Percentiles rank a stretch among this genome's conserved stretches.
Conservation (phyloP, 1,140 invertebrate species). For the Plutomurus gul region DNA sequence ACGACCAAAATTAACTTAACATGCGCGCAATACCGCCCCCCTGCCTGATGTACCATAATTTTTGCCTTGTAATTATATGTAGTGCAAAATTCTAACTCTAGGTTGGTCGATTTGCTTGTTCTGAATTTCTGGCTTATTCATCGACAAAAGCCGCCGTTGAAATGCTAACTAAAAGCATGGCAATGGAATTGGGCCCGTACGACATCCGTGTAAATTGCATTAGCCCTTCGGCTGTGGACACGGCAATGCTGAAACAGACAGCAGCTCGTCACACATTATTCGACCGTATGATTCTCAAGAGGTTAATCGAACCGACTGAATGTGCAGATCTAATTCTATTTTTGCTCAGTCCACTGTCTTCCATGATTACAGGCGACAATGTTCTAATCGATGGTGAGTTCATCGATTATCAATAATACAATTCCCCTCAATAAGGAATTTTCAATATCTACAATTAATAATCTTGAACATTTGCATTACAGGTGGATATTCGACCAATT, state of each 20-base stretch:
- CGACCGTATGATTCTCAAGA: neutral
- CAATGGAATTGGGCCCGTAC: slow-evolving; percentile 57
- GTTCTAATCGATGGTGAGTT: neutral
- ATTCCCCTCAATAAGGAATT: no score
- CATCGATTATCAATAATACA: neutral
- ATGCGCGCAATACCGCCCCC: neutral
- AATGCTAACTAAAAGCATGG: slow-evolving; percentile 58
- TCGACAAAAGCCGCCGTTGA: slow-evolving; percentile 59
- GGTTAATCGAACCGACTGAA: neutral
- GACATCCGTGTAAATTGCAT: slow-evolving; percentile 59
- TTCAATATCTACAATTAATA: no score
- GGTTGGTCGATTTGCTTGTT: neutral
- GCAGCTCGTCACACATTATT: neutral
- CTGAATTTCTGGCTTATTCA: slow-evolving; percentile 53
- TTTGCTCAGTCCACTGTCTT: slow-evolving; percentile 1
- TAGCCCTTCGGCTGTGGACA: slow-evolving; percentile 42
- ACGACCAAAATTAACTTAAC: neutral
- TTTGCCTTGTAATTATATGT: neutral
- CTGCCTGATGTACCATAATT: no score
- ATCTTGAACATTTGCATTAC: no score
- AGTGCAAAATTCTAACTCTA: neutral
- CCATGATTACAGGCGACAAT: neutral
- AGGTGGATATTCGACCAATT: no score
- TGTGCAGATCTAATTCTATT: neutral
- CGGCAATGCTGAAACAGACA: neutral